Evolutionary conservation across 2,113 vertebrate species (phyloP).

Genomic region (Pangasianodon gigas): DNA sequence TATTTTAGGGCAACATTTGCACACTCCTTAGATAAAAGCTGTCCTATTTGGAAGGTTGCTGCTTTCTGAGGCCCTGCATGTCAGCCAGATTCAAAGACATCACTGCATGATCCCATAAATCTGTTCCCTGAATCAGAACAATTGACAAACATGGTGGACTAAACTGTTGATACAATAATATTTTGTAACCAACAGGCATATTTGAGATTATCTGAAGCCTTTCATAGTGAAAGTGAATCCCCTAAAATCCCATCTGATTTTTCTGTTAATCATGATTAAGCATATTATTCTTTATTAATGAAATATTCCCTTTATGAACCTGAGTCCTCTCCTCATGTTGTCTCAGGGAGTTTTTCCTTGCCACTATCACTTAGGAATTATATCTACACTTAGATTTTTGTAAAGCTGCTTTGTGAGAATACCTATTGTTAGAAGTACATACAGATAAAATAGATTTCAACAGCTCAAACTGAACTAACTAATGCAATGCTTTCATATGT

Average conservation of each 20-base stretch:
- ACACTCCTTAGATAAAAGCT: neutral
- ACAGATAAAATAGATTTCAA: neutral
- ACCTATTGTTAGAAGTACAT: neutral
- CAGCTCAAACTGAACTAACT: neutral
- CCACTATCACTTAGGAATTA: neutral
- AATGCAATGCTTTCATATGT: neutral
- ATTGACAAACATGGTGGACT: neutral
- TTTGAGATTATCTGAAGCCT: neutral
- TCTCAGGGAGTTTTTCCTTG: neutral
- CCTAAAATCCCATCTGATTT: neutral
- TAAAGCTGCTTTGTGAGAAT: neutral
- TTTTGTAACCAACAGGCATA: neutral
- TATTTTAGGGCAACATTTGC: neutral
- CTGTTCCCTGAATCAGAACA: neutral
- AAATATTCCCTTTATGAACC: neutral
- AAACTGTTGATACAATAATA: neutral
- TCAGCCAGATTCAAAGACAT: neutral
- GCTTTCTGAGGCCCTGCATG: neutral
- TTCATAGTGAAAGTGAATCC: neutral
- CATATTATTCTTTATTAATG: neutral
- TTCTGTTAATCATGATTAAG: neutral
- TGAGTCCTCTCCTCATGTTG: neutral
- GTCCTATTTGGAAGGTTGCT: slow-evolving; percentile 3
- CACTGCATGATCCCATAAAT: neutral
- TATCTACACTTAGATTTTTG: neutral